These are phyloP conservation scores for Xiphophorus hellerii DNA, from an alignment of 2,113 vertebrate genomes.

Conservation along the genomic window DNA sequence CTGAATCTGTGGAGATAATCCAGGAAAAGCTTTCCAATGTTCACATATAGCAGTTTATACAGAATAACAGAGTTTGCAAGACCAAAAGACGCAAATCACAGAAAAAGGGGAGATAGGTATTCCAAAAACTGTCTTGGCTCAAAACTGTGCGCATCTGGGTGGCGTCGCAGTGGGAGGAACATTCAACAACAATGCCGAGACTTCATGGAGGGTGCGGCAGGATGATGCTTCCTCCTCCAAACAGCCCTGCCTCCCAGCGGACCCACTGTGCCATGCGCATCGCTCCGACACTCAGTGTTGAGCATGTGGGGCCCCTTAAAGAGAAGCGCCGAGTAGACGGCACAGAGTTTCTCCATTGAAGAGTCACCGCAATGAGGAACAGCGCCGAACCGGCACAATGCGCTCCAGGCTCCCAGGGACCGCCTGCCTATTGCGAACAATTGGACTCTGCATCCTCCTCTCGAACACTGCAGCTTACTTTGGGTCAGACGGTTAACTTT, in stretches of 20 bases:
- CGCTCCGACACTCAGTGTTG: constrained; percentile 53
- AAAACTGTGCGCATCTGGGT: constrained; percentile 55
- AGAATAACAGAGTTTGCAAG: not conserved
- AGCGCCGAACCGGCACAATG: constrained; percentile 87
- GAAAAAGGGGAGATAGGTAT: not conserved
- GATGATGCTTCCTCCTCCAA: constrained; percentile 35
- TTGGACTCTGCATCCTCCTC: constrained; percentile 82
- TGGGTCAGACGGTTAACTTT: constrained; percentile 84
- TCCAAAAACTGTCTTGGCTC: not conserved
- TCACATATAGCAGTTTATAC: not conserved
- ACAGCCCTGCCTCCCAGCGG: constrained; percentile 62
- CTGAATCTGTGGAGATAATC: not conserved
- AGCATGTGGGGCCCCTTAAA: constrained; percentile 71
- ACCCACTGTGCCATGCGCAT: constrained; percentile 55
- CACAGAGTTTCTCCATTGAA: constrained; percentile 78
- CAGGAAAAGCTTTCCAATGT: not conserved
- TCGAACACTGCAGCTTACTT: constrained; percentile 89
- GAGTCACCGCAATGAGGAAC: constrained; percentile 87
- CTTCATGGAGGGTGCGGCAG: constrained; percentile 63
- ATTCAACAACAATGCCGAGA: constrained; percentile 38
- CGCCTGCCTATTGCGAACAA: constrained; percentile 82
- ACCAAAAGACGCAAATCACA: not conserved
- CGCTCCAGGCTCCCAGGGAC: constrained; percentile 84
- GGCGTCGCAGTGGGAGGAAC: constrained; percentile 59
- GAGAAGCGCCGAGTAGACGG: constrained; percentile 70